phyloP scores from a whole-genome alignment of 2,888 invertebrate species.

The Protodeltote pygarga region DNA sequence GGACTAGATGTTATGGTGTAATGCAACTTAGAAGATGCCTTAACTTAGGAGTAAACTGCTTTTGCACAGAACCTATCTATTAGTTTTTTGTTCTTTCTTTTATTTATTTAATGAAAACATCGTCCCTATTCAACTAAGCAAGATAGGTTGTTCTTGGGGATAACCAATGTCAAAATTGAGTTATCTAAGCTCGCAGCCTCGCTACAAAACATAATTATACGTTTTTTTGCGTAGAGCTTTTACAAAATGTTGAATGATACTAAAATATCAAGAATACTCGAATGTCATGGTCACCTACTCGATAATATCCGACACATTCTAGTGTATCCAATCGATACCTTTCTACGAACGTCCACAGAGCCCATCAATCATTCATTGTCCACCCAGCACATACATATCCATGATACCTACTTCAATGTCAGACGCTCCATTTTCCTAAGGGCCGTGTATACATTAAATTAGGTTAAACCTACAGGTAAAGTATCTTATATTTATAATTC shows the following conservation, averaged over 20 bases:
- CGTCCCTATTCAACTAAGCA: too few relatives aligned
- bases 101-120: too few relatives aligned
- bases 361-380: constrained; percentile 37
- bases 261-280: constrained; percentile 12
- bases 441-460: constrained; percentile 33
- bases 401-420: constrained; percentile 27
- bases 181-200: too few relatives aligned
- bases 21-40: too few relatives aligned
- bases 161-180: too few relatives aligned
- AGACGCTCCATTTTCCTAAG: constrained; percentile 25
- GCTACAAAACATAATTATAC: too few relatives aligned
- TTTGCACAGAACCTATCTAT: too few relatives aligned
- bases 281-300: constrained; percentile 8
- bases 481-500: background rate
- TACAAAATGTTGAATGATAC: background rate
- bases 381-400: background rate
- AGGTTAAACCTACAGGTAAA: constrained; percentile 15
- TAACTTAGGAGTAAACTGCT: too few relatives aligned
- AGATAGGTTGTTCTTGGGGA: too few relatives aligned
- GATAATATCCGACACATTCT: constrained; percentile 12
- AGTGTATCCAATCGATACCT: constrained; percentile 27
- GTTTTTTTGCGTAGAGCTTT: too few relatives aligned
- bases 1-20: too few relatives aligned
- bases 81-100: too few relatives aligned
- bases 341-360: constrained; percentile 17